These are phyloP conservation scores for Dyspetes luteomarginatus DNA, from an alignment of 2,888 invertebrate genomes.

Conservation along the genomic window DNA sequence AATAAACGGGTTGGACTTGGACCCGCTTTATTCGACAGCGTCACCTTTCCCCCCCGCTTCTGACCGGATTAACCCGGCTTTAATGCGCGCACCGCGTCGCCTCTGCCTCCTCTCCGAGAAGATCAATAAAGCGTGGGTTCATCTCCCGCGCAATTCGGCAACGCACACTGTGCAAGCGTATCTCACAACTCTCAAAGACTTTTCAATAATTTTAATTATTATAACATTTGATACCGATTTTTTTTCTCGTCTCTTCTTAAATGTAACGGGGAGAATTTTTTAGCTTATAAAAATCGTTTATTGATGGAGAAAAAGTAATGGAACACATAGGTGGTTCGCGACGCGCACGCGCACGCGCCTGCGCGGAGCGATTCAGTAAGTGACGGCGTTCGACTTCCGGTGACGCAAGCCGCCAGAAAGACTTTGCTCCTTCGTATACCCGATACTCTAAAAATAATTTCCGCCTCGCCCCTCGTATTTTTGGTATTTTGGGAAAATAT, in stretches of 20 bases:
- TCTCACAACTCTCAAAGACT: not conserved
- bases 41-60: constrained; percentile 64
- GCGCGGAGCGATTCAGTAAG: constrained; percentile 25
- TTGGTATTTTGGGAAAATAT: constrained; percentile 21
- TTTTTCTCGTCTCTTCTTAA: not conserved
- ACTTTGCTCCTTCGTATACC: constrained; percentile 47
- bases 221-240: not conserved
- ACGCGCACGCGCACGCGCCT: constrained; percentile 48
- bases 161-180: constrained; percentile 37
- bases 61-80: constrained; percentile 15
- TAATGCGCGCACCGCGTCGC: constrained; percentile 37
- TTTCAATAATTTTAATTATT: not conserved
- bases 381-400: constrained; percentile 51
- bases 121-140: constrained; percentile 74
- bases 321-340: not conserved
- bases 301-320: not conserved
- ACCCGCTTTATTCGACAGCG: constrained; percentile 70
- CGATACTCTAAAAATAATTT: constrained; percentile 57
- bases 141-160: constrained; percentile 69
- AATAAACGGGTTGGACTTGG: constrained; percentile 64
- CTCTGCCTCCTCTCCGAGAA: constrained; percentile 63
- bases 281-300: constrained; percentile 5
- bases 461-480: constrained; percentile 34
- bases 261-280: not conserved
- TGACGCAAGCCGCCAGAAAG: constrained; percentile 41